Evolutionary conservation across 1,140 invertebrate genomes (phyloP).

Genomic region (Eurosta solidaginis): DNA sequence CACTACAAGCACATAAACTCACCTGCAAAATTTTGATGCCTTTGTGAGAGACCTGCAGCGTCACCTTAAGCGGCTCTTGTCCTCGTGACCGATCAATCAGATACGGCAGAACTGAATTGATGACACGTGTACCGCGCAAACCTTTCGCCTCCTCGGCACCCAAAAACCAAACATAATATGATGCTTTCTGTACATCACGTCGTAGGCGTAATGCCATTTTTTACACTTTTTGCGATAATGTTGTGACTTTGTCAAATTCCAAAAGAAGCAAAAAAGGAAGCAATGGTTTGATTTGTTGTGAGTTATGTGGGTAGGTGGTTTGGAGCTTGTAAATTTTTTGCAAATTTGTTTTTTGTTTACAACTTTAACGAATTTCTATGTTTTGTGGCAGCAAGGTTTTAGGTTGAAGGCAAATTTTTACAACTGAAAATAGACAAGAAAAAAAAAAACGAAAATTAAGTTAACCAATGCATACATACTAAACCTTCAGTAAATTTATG

Average conservation of each 20-base stretch:
- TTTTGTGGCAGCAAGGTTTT: conserved; percentile 13
- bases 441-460: background rate
- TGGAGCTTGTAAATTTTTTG: background rate
- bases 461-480: too few species aligned
- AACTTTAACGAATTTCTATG: background rate
- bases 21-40: conserved; percentile 91
- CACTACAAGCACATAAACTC: background rate
- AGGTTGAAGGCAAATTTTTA: background rate
- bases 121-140: conserved; percentile 78
- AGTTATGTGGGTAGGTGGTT: background rate
- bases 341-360: background rate
- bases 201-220: conserved; percentile 71
- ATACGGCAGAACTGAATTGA: conserved; percentile 81
- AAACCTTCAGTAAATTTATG: too few species aligned
- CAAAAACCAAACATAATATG: conserved; percentile 98
- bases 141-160: conserved; percentile 93
- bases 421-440: background rate
- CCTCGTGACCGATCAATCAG: conserved; percentile 82
- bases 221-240: background rate
- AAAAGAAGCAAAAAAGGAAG: background rate
- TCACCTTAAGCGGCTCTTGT: conserved; percentile 90
- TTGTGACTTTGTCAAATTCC: conserved; percentile 16
- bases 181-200: conserved; percentile 91
- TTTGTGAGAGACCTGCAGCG: conserved; percentile 85
- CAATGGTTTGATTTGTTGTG: background rate